These are phyloP conservation scores for Sebastiscus albofasciatus DNA, from an alignment of 2,797 vertebrate species.

Conservation along the genomic window DNA sequence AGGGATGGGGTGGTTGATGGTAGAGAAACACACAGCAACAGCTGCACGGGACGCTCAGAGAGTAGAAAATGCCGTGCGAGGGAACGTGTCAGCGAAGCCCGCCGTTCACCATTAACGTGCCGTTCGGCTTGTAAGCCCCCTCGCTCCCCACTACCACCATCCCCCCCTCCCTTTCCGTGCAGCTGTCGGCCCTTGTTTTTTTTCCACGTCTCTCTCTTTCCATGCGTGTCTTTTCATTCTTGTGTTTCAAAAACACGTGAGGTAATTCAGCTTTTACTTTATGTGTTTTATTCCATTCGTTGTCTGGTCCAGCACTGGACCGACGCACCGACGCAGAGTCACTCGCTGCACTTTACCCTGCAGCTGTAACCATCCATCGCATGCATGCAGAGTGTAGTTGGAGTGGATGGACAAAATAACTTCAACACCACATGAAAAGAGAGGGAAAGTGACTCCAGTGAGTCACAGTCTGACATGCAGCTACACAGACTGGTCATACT, in stretches of 20 bases:
- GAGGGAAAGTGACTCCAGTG: conserved; percentile 3
- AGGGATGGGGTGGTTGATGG: neutral
- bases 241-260: conserved; percentile 76
- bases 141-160: conserved; percentile 5
- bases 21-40: conserved; percentile 74
- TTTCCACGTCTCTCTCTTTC: conserved; percentile 47
- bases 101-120: conserved; percentile 80
- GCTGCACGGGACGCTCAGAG: conserved; percentile 75
- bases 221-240: conserved; percentile 64
- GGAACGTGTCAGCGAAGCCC: conserved; percentile 76
- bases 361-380: conserved; percentile 1
- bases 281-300: neutral
- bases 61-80: conserved; percentile 72
- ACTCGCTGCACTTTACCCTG: neutral
- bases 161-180: conserved; percentile 59
- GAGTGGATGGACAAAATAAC: neutral
- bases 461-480: conserved; percentile 21
- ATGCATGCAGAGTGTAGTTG: neutral
- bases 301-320: neutral
- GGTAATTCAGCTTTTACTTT: conserved; percentile 40
- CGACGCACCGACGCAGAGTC: neutral
- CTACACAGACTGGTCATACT: neutral
- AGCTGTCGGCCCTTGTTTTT: conserved; percentile 76
- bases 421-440: conserved; percentile 1
- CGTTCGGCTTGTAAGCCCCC: conserved; percentile 69